Base-by-base conservation (phyloP, 2,888 invertebrate genomes). In the Gisinianus flammeolus region DNA sequence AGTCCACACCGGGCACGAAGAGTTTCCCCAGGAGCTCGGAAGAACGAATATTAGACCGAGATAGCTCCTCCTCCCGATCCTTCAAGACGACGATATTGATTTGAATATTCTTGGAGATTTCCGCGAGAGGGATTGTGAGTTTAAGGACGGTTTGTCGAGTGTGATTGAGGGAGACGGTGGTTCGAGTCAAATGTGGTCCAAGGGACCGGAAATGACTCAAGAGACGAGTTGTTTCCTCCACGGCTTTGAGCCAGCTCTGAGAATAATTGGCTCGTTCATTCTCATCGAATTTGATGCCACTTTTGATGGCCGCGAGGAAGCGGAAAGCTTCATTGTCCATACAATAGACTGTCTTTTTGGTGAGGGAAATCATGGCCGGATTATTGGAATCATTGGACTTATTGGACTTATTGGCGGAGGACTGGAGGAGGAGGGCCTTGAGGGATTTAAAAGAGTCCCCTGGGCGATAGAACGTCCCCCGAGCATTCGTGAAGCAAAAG, bases 291-390 rank as follows among this genome's bases (percentile, higher is more conserved):
- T 58, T 69, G 12, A 79, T 67, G 0, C 74, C 77, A 52, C 79
- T 69, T 22, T 80, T 81, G 0, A 77, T 10, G 0, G 83, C 83
- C 12, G 74, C 76, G 16, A 83, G 68, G 76, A 78, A 83, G 4
- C 83, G 70, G 24, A 77, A 67, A 2, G 83, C 71, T 54, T 83
- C 83, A n/a, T 64, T 79, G 44, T 83, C 83, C 44, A 73, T 69
- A 64, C 83, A 82, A 31, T 79, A 83, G 0, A 83, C n/a, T 4
- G 77, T 82, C n/a, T 35, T 16, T 0, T 19, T 2, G 3, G 31
- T 28, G 0, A 79, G 12, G 0, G 73, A 8, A 30, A 83, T 81
- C 6, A 44, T 10, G 3, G 79, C 78, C 0, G 69, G 64, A 12
- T 66, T 28, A 16, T 44, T 44, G 19, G 3, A 1, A 2, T 1